Evolutionary conservation across 2,888 invertebrate genomes (phyloP).

Genomic region (Euplexia lucipara): DNA sequence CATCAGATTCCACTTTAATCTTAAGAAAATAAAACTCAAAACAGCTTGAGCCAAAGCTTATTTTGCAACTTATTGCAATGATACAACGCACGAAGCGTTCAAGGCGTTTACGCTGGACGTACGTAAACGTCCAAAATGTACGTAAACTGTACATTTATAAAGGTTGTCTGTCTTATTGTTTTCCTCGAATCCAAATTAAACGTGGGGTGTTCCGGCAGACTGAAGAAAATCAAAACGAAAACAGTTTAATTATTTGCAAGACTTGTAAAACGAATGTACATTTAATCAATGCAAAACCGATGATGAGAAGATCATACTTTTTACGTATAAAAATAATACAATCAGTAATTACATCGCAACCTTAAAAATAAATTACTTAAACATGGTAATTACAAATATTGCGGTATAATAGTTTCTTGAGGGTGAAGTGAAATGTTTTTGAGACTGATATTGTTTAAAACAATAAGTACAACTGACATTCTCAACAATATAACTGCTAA

Average conservation of each 20-base stretch:
- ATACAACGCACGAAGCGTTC: constrained; percentile 41
- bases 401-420: neutral
- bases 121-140: constrained; percentile 67
- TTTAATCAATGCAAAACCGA: no score
- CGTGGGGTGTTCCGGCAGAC: constrained; percentile 35
- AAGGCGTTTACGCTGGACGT: constrained; percentile 47
- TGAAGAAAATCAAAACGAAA: constrained; percentile 34
- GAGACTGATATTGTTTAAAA: neutral
- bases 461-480: neutral
- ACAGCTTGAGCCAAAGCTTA: constrained; percentile 18
- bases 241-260: constrained; percentile 51
- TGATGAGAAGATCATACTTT: neutral
- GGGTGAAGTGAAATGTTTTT: neutral
- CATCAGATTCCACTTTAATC: constrained; percentile 29
- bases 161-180: constrained; percentile 60
- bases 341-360: no score
- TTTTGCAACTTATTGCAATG: constrained; percentile 31
- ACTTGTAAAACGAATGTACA: neutral
- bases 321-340: no score
- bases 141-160: constrained; percentile 68
- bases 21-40: constrained; percentile 14
- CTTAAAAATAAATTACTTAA: neutral
- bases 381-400: neutral
- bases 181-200: constrained; percentile 48
- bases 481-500: constrained; percentile 21